Evolutionary conservation across 2,113 vertebrate species (phyloP).

Genomic region (Sapayoa aenigma): DNA sequence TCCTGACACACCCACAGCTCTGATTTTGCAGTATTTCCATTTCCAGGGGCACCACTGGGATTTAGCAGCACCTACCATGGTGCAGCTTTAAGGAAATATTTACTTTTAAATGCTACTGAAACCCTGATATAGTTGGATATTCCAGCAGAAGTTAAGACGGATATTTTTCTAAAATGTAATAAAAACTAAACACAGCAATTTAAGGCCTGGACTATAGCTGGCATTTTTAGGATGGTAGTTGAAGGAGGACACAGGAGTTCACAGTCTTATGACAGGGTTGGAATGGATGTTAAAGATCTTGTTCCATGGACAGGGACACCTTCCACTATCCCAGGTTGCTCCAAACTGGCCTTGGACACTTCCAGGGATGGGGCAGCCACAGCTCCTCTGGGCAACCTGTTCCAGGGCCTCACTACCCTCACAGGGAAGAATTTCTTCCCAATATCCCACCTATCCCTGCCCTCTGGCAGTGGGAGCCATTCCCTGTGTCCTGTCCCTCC

Average conservation of each 20-base stretch:
- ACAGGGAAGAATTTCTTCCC: not conserved
- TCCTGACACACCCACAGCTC: not conserved
- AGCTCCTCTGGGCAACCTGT: not conserved
- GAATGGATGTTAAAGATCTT: not conserved
- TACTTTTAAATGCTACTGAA: not conserved
- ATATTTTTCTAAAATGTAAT: not conserved
- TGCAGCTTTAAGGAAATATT: not conserved
- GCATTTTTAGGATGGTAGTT: not conserved
- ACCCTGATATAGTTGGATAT: not conserved
- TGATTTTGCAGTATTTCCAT: not conserved
- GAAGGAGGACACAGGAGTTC: not conserved
- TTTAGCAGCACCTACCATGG: not conserved
- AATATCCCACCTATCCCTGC: not conserved
- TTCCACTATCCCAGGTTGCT: accelerated
- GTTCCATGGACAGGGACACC: not conserved
- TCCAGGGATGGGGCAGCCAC: not conserved
- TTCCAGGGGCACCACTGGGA: not conserved
- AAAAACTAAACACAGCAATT: not conserved
- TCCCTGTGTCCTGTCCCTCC: not conserved
- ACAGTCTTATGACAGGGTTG: not conserved
- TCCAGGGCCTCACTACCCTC: not conserved
- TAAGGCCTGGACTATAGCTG: not conserved
- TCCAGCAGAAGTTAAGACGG: not conserved
- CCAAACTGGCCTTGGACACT: not conserved
- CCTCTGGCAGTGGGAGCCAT: not conserved